phyloP scores from a whole-genome alignment of 2,888 invertebrate genomes.

The Drosophila parthenogenetica region DNA sequence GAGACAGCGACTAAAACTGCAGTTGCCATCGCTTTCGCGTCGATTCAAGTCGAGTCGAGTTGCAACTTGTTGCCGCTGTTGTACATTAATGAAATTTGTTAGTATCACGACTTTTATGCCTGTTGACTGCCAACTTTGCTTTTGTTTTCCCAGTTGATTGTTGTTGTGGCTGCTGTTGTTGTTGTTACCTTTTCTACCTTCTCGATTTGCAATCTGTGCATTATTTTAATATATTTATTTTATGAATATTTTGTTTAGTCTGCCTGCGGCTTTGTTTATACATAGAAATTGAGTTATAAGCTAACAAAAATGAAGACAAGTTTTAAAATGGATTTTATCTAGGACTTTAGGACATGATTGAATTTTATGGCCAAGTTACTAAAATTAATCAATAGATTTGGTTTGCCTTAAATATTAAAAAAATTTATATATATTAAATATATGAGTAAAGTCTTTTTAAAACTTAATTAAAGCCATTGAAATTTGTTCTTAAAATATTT shows the following conservation, averaged over 20 bases:
- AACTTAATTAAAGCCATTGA: no score
- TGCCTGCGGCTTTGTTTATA: constrained; percentile 16
- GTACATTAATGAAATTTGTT: constrained; percentile 83
- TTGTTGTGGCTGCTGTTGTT: constrained; percentile 13
- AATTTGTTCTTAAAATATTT: no score
- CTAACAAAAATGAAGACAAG: neutral
- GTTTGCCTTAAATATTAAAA: no score
- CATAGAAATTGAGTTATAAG: constrained; percentile 4
- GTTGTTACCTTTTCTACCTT: constrained; percentile 4
- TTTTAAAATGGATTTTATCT: neutral
- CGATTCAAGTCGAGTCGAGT: constrained; percentile 1
- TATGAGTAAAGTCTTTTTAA: no score
- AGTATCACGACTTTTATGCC: constrained; percentile 82
- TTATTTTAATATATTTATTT: constrained; percentile 70
- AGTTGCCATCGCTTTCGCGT: constrained; percentile 4
- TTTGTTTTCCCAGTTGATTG: constrained; percentile 61
- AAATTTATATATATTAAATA: no score
- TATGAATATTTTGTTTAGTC: constrained; percentile 36
- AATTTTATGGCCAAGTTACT: no score
- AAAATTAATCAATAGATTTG: neutral
- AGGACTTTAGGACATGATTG: neutral
- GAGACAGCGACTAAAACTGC: constrained; percentile 16
- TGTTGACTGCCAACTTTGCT: constrained; percentile 71
- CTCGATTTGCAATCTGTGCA: constrained; percentile 52
- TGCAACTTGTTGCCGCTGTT: constrained; percentile 81